Evolutionary conservation across 2,888 invertebrate species (phyloP), one percentile per base, ranked within the genome.

Genomic region (Cantharis flavilabris): DNA sequence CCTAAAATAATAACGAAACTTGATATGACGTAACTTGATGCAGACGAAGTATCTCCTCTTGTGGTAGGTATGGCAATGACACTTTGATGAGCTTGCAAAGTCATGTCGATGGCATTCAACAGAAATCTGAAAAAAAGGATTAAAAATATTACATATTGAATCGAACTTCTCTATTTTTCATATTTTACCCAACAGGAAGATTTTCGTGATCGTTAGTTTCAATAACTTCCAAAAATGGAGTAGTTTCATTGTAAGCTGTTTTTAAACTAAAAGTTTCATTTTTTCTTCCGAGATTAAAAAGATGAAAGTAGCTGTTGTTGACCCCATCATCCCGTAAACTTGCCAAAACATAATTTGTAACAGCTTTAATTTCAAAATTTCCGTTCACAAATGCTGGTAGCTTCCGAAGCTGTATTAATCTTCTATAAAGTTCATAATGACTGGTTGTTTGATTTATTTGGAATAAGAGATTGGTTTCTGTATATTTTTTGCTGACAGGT

Each of bases 401-500:
- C 9, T 67, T 67, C 3, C 65, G 65, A 23, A 67, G 65, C n/a
- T 10, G 23, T 13, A 67, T 1, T 67, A 67, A 14, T 23, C 26
- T 67, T 67, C n/a, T 67, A 14, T 94, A 95, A 1, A 94, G 87
- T 73, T 91, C 91, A 71, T 92, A 91, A 81, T 93, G 93, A 49
- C 93, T 93, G 9, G 87, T 88, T 0, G 86, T 84, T 0, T 83
- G 85, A 7, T 70, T 62, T 0, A 77, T 77, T 84, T 94, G 91
- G 0, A 84, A 84, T 71, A 89, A 89, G 11, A 95, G 89, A 84
- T 95, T 95, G 0, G 93, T 83, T 0, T 84, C 85, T 72, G 87
- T 84, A 83, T 92, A 94, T 70, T 93, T 92, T 0, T 88, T 87
- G 79, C 94, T 90, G 2, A 95, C 92, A 0, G 94, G 94, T 7